Evolutionary conservation across 2,113 vertebrate genomes (phyloP).

Genomic region (Pomatorhinus ruficollis): DNA sequence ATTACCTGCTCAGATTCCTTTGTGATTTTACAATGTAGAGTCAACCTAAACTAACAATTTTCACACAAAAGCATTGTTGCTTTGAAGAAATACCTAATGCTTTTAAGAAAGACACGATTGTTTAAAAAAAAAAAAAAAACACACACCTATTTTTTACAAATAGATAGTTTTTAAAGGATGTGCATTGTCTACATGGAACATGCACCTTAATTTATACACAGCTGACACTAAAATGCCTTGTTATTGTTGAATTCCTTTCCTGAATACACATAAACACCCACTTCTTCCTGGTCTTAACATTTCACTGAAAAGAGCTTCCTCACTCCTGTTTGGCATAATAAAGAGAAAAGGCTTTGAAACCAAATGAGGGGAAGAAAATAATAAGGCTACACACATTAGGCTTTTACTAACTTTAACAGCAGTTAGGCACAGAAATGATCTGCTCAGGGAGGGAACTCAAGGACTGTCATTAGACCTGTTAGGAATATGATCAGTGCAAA

Average conservation of each 20-base stretch:
- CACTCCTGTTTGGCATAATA: not conserved
- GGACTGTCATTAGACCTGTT: not conserved
- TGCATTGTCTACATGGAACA: not conserved
- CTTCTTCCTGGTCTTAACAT: not conserved
- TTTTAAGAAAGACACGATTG: not conserved
- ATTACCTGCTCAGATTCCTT: not conserved
- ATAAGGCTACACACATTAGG: not conserved
- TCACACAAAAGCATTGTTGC: not conserved
- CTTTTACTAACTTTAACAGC: constrained; percentile 9
- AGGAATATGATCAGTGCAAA: not conserved
- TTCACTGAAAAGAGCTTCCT: not conserved
- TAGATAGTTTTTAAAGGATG: not conserved
- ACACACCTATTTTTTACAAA: not conserved
- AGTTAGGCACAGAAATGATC: constrained; percentile 27
- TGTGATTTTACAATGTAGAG: not conserved
- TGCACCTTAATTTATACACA: not conserved
- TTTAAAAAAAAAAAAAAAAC: not conserved
- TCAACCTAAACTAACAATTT: not conserved
- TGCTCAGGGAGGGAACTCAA: not conserved
- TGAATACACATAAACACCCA: not conserved
- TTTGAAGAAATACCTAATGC: not conserved
- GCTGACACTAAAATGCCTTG: not conserved
- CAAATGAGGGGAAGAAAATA: constrained; percentile 44
- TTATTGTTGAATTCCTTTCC: not conserved
- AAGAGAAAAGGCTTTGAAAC: constrained; percentile 6